Percentiles rank a stretch among this genome's conserved stretches.
phyloP scores from a whole-genome alignment of 2,113 vertebrate genomes.

The Amphilophus citrinellus region DNA sequence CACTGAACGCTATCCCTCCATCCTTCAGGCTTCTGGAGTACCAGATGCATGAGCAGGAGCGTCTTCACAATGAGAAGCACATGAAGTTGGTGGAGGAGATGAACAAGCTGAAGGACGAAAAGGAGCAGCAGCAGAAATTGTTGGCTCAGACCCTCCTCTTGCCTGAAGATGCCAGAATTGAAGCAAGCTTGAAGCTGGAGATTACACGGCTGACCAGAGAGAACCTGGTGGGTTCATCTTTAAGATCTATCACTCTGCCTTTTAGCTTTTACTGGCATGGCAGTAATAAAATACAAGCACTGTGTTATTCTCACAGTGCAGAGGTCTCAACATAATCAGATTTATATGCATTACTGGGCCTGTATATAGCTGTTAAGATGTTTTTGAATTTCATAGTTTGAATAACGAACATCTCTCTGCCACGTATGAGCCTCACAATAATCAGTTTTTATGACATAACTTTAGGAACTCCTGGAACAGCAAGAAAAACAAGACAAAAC shows the following conservation, averaged over 20 bases:
- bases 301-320: no score
- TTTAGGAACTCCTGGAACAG: conserved; percentile 93
- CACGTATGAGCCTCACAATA: not conserved
- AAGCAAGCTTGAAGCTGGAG: conserved; percentile 91
- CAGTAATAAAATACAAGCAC: not conserved
- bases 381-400: not conserved
- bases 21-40: conserved; percentile 87
- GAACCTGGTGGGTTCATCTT: conserved; percentile 87
- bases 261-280: not conserved
- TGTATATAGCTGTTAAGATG: not conserved
- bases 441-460: not conserved
- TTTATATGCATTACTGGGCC: not conserved
- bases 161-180: conserved; percentile 89
- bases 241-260: not conserved
- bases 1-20: conserved; percentile 61
- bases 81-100: conserved; percentile 86
- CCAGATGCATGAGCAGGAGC: conserved; percentile 89
- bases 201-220: conserved; percentile 93
- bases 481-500: conserved; percentile 94
- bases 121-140: conserved; percentile 90
- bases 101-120: conserved; percentile 88
- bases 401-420: not conserved
- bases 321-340: not conserved
- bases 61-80: conserved; percentile 83
- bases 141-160: conserved; percentile 89